phyloP scores from a whole-genome alignment of 2,113 vertebrate species.

The Anolis carolinensis region DNA sequence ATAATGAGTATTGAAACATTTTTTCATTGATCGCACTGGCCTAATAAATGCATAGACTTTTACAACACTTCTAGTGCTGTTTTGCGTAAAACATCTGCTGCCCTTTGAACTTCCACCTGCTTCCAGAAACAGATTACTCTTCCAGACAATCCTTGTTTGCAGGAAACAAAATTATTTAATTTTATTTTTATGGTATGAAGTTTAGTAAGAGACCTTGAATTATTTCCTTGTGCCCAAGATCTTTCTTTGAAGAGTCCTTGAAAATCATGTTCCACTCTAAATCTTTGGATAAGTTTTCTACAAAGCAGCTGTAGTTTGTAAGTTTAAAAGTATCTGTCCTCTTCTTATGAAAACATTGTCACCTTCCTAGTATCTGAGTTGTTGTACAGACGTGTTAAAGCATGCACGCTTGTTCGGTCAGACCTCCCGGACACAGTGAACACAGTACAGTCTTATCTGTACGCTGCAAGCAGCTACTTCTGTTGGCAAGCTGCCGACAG shows the following conservation, averaged over 20 bases:
- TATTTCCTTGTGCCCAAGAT: not conserved
- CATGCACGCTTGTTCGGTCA: not conserved
- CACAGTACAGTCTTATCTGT: not conserved
- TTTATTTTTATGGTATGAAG: not conserved
- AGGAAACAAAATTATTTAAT: not conserved
- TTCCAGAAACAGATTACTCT: not conserved
- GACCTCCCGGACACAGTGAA: constrained; percentile 1
- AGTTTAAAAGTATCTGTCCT: constrained; percentile 9
- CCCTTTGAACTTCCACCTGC: not conserved
- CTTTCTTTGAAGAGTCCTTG: not conserved
- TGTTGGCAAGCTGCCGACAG: not conserved
- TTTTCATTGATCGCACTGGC: too few species aligned
- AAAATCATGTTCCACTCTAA: not conserved
- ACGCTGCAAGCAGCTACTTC: not conserved
- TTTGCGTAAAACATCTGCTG: not conserved
- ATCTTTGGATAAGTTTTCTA: not conserved
- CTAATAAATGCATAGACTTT: too few species aligned
- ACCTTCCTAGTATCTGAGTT: constrained; percentile 29
- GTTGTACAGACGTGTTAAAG: constrained; percentile 43
- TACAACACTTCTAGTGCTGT: not conserved
- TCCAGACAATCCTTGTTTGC: not conserved
- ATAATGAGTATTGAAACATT: too few species aligned
- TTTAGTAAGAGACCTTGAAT: not conserved
- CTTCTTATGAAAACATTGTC: constrained; percentile 43
- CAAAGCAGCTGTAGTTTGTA: not conserved